These are phyloP conservation scores for Zaprionus gabonicus DNA, from an alignment of 1,140 invertebrate species.

Conservation along the genomic window DNA sequence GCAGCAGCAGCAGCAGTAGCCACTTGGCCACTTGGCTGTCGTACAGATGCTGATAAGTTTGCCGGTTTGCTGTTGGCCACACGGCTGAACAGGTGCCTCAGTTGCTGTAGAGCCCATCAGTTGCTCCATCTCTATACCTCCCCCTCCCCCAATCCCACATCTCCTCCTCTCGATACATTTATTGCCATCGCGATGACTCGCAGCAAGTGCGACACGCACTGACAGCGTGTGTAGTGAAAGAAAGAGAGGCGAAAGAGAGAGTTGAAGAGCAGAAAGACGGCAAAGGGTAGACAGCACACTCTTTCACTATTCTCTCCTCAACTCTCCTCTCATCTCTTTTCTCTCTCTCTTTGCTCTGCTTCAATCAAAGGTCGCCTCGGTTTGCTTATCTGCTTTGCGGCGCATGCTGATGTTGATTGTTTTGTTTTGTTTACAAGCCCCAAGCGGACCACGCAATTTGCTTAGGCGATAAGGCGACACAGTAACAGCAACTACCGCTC, in stretches of 20 bases:
- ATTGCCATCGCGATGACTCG: conserved; percentile 41
- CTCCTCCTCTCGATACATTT: conserved; percentile 49
- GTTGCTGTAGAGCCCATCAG: background rate
- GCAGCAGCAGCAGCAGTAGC: conserved; percentile 11
- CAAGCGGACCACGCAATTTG: conserved; percentile 68
- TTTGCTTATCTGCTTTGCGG: conserved; percentile 33
- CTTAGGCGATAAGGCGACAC: conserved; percentile 59
- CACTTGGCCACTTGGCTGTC: conserved; percentile 52
- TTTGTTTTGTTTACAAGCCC: conserved; percentile 73
- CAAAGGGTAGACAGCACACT: background rate
- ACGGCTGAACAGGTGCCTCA: conserved; percentile 41
- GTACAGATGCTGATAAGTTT: conserved; percentile 73
- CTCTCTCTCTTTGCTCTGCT: conserved; percentile 6
- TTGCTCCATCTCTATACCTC: background rate
- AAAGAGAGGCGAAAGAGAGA: conserved; percentile 1
- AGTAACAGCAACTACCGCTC: conserved; percentile 15
- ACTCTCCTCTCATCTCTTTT: background rate
- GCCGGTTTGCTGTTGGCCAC: conserved; percentile 48
- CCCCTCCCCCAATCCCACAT: background rate
- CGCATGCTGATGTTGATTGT: conserved; percentile 24
- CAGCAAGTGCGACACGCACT: conserved; percentile 51
- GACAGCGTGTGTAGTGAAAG: conserved; percentile 48
- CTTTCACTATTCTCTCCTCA: background rate
- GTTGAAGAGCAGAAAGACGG: no score
- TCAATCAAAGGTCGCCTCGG: conserved; percentile 58